These are phyloP conservation scores for Cremastinae sp. DNA, from an alignment of 2,888 invertebrate genomes.

Conservation along the genomic window DNA sequence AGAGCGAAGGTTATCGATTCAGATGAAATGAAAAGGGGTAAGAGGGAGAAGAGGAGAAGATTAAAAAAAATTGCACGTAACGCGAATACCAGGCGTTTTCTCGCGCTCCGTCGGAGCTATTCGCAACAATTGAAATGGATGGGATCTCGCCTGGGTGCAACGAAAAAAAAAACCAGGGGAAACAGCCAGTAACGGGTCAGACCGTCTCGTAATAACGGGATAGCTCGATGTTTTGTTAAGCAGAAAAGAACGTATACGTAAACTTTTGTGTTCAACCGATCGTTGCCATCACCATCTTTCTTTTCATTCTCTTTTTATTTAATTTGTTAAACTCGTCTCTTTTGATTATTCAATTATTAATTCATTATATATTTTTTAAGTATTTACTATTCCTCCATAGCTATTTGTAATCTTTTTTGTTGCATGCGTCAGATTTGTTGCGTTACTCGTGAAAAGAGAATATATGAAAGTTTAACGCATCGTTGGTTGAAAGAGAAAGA, in stretches of 20 bases:
- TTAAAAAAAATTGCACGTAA: slow-evolving; percentile 56
- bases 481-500: not conserved
- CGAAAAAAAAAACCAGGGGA: slow-evolving; percentile 22
- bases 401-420: too few relatives aligned
- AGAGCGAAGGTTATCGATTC: slow-evolving; percentile 68
- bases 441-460: too few relatives aligned
- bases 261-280: slow-evolving; percentile 42
- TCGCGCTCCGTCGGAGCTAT: slow-evolving; percentile 56
- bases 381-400: too few relatives aligned
- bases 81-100: slow-evolving; percentile 62
- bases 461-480: too few relatives aligned
- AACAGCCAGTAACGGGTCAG: slow-evolving; percentile 18
- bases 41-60: slow-evolving; percentile 1
- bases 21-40: slow-evolving; percentile 39
- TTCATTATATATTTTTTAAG: too few relatives aligned
- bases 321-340: not conserved
- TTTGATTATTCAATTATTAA: not conserved
- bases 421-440: too few relatives aligned
- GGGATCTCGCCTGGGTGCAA: slow-evolving; percentile 32
- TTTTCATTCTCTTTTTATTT: not conserved
- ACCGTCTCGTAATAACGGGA: slow-evolving; percentile 51
- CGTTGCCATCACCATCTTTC: slow-evolving; percentile 4
- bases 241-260: slow-evolving; percentile 39
- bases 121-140: slow-evolving; percentile 66
- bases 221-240: slow-evolving; percentile 48